Conservation (phyloP, 1,140 invertebrate genomes). For the Rhopalosiphum padi region DNA sequence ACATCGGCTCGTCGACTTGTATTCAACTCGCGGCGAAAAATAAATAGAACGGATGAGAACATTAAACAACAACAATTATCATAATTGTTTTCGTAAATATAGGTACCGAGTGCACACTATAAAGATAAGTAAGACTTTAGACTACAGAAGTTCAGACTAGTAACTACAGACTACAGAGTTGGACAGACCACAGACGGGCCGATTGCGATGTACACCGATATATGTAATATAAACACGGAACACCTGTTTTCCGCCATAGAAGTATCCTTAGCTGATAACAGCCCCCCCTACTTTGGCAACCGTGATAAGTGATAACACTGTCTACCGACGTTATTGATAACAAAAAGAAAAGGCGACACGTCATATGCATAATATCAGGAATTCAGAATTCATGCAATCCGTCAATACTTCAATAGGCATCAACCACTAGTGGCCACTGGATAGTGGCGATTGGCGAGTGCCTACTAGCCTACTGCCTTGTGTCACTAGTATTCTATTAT, state of each 20-base stretch:
- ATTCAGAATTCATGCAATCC: not conserved
- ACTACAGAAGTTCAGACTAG: not conserved
- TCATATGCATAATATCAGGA: not conserved
- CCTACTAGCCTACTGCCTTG: too few relatives aligned
- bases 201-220: not conserved
- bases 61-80: slow-evolving; percentile 1
- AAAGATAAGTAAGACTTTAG: not conserved
- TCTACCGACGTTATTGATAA: not conserved
- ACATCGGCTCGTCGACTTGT: not conserved
- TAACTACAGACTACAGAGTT: not conserved
- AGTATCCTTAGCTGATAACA: not conserved
- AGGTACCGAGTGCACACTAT: not conserved
- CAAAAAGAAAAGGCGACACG: not conserved
- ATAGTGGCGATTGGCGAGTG: not conserved
- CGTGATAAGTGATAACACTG: not conserved
- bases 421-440: not conserved
- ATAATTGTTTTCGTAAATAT: slow-evolving; percentile 26
- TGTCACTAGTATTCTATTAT: not conserved
- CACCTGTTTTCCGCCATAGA: slow-evolving; percentile 55
- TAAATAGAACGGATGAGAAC: slow-evolving; percentile 46
- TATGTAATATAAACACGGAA: slow-evolving; percentile 40
- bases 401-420: not conserved
- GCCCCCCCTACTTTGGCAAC: not conserved
- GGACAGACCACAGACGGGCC: not conserved
- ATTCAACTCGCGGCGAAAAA: not conserved